Percentiles rank a stretch among this genome's conserved stretches.
Conservation (phyloP, 2,113 vertebrate species). For the Actinemys pallida region DNA sequence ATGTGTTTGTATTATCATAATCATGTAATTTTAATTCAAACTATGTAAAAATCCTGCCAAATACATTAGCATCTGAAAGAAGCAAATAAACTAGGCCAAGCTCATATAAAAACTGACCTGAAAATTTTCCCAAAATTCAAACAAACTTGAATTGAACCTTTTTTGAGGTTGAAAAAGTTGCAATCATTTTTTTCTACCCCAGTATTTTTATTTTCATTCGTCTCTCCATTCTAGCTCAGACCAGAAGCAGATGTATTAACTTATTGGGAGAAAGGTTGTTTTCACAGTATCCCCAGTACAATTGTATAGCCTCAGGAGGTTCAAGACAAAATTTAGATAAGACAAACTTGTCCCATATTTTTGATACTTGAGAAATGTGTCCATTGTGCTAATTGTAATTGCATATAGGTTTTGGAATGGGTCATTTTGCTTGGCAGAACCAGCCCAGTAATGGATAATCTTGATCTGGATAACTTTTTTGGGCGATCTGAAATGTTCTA, state of each 20-base stretch:
- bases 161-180: not conserved
- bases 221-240: not conserved
- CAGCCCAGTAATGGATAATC: not conserved
- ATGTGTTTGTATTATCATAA: not conserved
- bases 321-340: not conserved
- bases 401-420: not conserved
- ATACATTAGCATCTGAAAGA: not conserved
- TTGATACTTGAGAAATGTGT: not conserved
- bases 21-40: not conserved
- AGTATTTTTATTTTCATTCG: not conserved
- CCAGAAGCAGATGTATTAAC: not conserved
- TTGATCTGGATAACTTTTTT: not conserved
- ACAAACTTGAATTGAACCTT: not conserved
- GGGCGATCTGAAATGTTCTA: not conserved
- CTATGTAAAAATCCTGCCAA: not conserved
- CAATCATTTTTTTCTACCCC: fast-evolving
- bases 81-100: not conserved
- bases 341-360: not conserved
- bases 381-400: not conserved
- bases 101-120: not conserved
- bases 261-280: not conserved
- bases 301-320: not conserved
- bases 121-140: not conserved
- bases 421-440: not conserved
- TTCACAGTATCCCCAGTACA: not conserved